Evolutionary conservation across 2,797 vertebrate species (phyloP).

Genomic region (Cynopterus sphinx): DNA sequence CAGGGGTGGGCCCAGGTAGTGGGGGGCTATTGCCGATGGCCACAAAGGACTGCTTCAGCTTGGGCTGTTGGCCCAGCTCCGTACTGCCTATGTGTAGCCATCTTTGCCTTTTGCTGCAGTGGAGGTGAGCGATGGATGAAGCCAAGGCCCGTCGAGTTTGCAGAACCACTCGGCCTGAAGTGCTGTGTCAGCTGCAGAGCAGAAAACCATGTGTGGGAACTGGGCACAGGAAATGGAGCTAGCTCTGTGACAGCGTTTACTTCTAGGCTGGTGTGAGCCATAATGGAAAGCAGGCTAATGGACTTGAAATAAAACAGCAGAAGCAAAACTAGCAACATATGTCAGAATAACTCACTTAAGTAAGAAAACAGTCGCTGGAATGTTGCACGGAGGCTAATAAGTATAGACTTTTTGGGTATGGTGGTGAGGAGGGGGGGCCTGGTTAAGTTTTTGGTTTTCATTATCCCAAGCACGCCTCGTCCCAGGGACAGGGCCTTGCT

Average conservation of each 20-base stretch:
- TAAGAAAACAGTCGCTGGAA: neutral
- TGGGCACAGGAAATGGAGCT: constrained; percentile 34
- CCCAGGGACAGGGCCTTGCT: neutral
- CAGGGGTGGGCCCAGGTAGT: neutral
- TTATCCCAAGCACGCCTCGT: neutral
- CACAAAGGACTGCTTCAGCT: constrained; percentile 22
- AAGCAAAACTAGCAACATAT: constrained; percentile 49
- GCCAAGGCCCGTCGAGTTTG: neutral
- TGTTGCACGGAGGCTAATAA: neutral
- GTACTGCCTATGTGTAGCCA: constrained; percentile 63
- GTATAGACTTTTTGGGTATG: neutral
- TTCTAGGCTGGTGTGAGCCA: constrained; percentile 9
- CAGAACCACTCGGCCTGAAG: neutral
- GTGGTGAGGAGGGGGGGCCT: neutral
- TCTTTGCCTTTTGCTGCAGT: constrained; percentile 68
- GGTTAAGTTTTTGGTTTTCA: constrained; percentile 21
- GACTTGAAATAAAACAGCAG: constrained; percentile 37
- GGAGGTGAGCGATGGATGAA: neutral
- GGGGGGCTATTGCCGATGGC: neutral
- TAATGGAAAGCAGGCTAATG: constrained; percentile 51
- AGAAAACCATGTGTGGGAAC: neutral
- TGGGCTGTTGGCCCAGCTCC: constrained; percentile 69
- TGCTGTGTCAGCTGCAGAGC: constrained; percentile 1
- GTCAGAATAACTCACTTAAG: constrained; percentile 21
- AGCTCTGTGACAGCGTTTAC: neutral